Evolutionary conservation across 2,888 invertebrate genomes (phyloP), one percentile per base, ranked within the genome.

Genomic region (Danaus chrysippus): DNA sequence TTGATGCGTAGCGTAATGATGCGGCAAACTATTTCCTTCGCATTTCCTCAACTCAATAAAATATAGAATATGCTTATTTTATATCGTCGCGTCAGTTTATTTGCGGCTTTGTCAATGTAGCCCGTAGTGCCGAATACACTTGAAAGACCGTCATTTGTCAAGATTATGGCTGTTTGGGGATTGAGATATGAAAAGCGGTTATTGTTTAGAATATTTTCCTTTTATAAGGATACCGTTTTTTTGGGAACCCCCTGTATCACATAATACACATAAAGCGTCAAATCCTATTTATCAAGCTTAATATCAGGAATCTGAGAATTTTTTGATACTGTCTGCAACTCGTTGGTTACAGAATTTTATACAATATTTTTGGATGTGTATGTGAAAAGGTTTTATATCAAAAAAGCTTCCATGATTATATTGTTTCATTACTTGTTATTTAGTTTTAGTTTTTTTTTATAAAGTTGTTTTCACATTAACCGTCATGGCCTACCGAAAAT

Each of bases 1-100:
- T 91, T 87, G 90, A 91, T 91, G 87, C 76, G 77, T 75, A 73
- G 77, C 80, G 84, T 90, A 89, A 89, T 90, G 87, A 90, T 81
- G 79, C 86, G 84, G 81, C 84, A 85, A 89, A 88, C 87, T 87
- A 87, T 89, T 91, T 90, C 89, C 90, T 86, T 79, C 83, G 82
- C 84, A 86, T 90, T 90, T 90, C 91, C 90, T 86, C 79, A 78
- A 88, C 87, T 89, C 87, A 87, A 90, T 89, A 87, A 89, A 89
- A 87, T 87, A 85, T 87, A 84, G 80, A 89, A 87, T 86, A 86
- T 87, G 87, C 86, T 85, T 87, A 89, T 88, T n/a, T 87, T 89
- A 87, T 87, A 78, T 84, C 82, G 81, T 83, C 78, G 81, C 80
- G 81, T 83, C 86, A 82, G 79, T 88, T 87, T 89, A 88, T 87